Percentiles rank a stretch among this genome's conserved stretches.
phyloP scores from a whole-genome alignment of 2,113 vertebrate genomes.

The Heterochromis multidens region DNA sequence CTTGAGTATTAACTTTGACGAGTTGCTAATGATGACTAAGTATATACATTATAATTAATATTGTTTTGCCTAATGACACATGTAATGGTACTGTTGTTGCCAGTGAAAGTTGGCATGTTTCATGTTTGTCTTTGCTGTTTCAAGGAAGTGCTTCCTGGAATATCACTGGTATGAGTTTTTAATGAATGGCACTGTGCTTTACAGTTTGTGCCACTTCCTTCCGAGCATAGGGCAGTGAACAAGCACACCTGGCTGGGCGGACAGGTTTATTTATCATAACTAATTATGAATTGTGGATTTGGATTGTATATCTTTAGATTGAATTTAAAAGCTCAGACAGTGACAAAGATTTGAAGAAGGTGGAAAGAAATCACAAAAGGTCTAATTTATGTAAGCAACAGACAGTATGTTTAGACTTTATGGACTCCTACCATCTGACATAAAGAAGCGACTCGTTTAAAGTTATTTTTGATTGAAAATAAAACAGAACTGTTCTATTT shows the following conservation, averaged over 20 bases:
- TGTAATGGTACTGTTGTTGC: not conserved
- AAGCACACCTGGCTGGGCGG: not conserved
- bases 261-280: not conserved
- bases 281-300: not conserved
- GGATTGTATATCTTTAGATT: not conserved
- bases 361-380: not conserved
- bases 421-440: not conserved
- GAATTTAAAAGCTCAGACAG: not conserved
- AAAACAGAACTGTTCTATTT: not conserved
- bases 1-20: not conserved
- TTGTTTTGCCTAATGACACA: not conserved
- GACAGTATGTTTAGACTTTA: not conserved
- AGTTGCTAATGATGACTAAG: not conserved
- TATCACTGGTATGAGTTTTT: not conserved
- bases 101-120: not conserved
- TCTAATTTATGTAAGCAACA: not conserved
- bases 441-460: not conserved
- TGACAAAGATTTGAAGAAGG: not conserved
- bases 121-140: not conserved
- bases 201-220: not conserved
- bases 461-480: not conserved
- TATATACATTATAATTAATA: not conserved
- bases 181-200: not conserved
- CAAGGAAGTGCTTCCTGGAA: slow-evolving; percentile 40
- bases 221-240: not conserved